These are phyloP conservation scores for Fulmarus glacialis DNA, from an alignment of 2,113 vertebrate genomes.

Conservation along the genomic window DNA sequence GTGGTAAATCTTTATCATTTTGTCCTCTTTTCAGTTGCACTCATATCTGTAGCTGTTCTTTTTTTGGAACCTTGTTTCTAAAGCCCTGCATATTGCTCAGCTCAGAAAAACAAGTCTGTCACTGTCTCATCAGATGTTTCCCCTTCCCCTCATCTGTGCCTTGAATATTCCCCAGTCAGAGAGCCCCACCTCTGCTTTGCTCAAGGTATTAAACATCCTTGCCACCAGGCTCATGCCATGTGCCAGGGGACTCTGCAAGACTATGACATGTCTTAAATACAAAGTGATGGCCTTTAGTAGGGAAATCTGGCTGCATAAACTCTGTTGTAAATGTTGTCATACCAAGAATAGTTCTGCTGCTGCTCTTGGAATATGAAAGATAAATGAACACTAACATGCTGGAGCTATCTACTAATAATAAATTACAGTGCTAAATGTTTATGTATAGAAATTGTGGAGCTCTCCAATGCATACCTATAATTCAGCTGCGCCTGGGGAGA, in stretches of 20 bases:
- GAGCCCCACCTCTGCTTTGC: not conserved
- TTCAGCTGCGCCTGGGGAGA: not conserved
- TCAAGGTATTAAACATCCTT: not conserved
- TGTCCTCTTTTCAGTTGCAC: not conserved
- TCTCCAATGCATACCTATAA: not conserved
- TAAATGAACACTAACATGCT: not conserved
- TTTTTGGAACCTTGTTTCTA: not conserved
- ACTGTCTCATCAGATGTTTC: not conserved
- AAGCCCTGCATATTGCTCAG: not conserved
- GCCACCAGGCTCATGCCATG: not conserved
- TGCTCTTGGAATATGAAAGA: not conserved
- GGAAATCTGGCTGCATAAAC: not conserved
- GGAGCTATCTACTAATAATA: not conserved
- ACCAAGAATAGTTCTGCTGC: not conserved
- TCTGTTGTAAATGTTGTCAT: not conserved
- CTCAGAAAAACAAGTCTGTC: not conserved
- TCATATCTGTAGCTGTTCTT: not conserved
- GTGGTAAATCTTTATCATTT: not conserved
- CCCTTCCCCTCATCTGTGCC: not conserved
- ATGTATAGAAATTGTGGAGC: not conserved
- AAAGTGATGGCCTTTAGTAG: not conserved
- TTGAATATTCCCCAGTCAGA: not conserved
- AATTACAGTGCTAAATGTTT: not conserved
- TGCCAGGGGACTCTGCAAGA: not conserved
- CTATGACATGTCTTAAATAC: not conserved